Conservation (phyloP, 2,797 vertebrate genomes). For the Pachyuromys duprasi region DNA sequence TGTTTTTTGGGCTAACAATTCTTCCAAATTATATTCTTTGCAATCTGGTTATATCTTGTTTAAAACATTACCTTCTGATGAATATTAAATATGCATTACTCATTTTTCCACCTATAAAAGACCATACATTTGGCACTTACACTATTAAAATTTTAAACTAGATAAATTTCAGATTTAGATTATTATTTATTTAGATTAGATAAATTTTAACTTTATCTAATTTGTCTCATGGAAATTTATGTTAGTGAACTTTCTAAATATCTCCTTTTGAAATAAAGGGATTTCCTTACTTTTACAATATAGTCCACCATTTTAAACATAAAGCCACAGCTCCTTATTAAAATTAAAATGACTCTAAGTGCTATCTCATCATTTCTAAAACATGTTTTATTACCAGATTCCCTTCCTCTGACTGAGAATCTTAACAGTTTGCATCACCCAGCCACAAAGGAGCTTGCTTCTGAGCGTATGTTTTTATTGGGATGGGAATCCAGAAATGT, state of each 20-base stretch:
- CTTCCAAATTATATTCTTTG: background rate
- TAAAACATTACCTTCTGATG: background rate
- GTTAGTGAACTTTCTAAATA: slow-evolving; percentile 5
- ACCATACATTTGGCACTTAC: slow-evolving; percentile 6
- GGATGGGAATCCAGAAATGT: background rate
- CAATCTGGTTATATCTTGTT: background rate
- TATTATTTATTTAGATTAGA: too few relatives aligned
- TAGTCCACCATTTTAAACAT: background rate
- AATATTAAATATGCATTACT: background rate
- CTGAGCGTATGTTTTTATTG: background rate
- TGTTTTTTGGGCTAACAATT: background rate
- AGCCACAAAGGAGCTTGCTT: background rate
- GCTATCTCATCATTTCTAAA: background rate
- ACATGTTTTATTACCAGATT: background rate
- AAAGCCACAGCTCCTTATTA: slow-evolving; percentile 5
- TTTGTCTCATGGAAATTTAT: background rate
- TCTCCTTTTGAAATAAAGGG: background rate
- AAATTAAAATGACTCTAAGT: background rate
- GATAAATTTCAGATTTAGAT: too few relatives aligned
- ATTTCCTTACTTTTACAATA: slow-evolving; percentile 7
- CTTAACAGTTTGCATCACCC: background rate
- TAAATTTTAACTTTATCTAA: slow-evolving; percentile 34
- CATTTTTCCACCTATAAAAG: background rate
- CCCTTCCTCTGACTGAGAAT: background rate
- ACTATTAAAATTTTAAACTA: slow-evolving; percentile 27